These are phyloP conservation scores for Mantis religiosa DNA, from an alignment of 2,888 invertebrate genomes.

Conservation along the genomic window DNA sequence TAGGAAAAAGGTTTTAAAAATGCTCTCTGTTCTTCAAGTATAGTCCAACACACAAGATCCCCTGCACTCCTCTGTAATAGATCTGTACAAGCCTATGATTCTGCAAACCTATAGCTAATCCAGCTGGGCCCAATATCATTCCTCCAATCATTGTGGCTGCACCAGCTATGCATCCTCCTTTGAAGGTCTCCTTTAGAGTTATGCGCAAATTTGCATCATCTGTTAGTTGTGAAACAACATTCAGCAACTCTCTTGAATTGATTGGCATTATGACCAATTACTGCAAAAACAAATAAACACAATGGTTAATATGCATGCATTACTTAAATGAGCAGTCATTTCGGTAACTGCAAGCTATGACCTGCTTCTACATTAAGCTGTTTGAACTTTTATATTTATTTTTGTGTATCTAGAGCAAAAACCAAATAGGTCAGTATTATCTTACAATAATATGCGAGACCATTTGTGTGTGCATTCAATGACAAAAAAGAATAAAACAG, in stretches of 20 bases:
- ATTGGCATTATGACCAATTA: slow-evolving; percentile 11
- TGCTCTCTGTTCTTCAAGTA: too few relatives aligned
- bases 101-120: slow-evolving; percentile 19
- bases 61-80: too few relatives aligned
- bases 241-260: slow-evolving; percentile 15
- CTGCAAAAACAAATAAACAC: not conserved
- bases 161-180: slow-evolving; percentile 24
- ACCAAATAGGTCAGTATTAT: too few relatives aligned
- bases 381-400: too few relatives aligned
- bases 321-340: not conserved
- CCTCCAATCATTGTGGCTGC: slow-evolving; percentile 15
- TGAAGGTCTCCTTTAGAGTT: slow-evolving; percentile 5
- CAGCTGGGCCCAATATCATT: slow-evolving; percentile 20
- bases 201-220: not conserved
- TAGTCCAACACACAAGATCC: too few relatives aligned
- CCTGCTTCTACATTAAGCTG: too few relatives aligned
- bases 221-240: not conserved
- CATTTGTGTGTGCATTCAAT: too few relatives aligned
- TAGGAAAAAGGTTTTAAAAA: too few relatives aligned
- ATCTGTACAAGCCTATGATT: not conserved
- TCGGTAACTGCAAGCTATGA: too few relatives aligned
- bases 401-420: too few relatives aligned
- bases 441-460: too few relatives aligned
- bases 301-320: not conserved
- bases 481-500: too few relatives aligned